Conservation (phyloP, 2,888 invertebrate genomes). For the Uloborus plumipes region DNA sequence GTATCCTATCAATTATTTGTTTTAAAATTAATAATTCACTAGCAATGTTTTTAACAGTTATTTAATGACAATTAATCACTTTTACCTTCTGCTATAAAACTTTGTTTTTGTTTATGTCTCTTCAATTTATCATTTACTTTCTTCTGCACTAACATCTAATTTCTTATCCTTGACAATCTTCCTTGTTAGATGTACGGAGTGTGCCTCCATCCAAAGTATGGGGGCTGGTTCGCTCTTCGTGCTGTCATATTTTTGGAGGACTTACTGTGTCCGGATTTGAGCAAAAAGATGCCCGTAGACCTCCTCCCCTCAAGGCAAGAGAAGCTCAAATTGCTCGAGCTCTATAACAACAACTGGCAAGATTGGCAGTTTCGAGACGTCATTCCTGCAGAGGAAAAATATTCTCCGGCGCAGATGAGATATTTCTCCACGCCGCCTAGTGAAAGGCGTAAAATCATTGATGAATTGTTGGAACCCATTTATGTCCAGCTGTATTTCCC, state of each 20-base stretch:
- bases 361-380: slow-evolving; percentile 73
- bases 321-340: slow-evolving; percentile 70
- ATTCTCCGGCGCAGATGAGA: slow-evolving; percentile 71
- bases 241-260: slow-evolving; percentile 68
- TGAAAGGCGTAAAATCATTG: slow-evolving; percentile 48
- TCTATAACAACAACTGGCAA: slow-evolving; percentile 73
- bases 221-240: slow-evolving; percentile 70
- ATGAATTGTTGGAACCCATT: no score
- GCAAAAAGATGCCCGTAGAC: slow-evolving; percentile 54
- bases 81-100: no score
- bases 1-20: no score
- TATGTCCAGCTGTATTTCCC: no score
- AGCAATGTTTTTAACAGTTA: no score
- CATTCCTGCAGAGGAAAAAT: slow-evolving; percentile 69
- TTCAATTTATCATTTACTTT: no score
- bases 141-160: no score
- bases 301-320: slow-evolving; percentile 60
- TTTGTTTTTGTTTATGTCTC: no score
- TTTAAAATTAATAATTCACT: no score
- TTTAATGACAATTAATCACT: no score
- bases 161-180: no score
- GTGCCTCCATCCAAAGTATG: slow-evolving; percentile 69
- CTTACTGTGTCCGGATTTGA: slow-evolving; percentile 56
- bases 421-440: slow-evolving; percentile 72
- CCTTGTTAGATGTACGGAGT: slow-evolving; percentile 67